Evolutionary conservation across 2,797 vertebrate species (phyloP), one percentile per base, ranked within the genome.

Genomic region (Tangara arthus): DNA sequence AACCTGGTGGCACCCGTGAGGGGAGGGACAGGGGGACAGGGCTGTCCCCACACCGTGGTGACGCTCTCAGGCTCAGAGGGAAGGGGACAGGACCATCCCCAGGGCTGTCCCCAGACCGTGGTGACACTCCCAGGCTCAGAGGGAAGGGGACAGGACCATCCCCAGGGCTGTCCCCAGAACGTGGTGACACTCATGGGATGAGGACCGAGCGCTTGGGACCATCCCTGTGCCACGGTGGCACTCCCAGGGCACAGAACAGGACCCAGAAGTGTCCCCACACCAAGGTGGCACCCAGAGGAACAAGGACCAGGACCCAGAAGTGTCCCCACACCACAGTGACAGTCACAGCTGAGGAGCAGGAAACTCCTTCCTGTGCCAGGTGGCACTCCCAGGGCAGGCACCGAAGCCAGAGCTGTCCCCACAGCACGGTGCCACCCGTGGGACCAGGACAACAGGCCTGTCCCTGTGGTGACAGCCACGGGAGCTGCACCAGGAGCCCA

Each of bases 1-100:
- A 4, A 0, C 0, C 3, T 14, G 65, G 79, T 32, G 65, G 7
- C 78, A 42, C 78, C 10, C 0, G 0, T 3, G 23, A 21, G 24
- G 23, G 8, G 23, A 71, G 10, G 13, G 4, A 4, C 13, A 34
- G 6, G 10, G 49, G 30, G 22, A 53, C 66, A 53, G 16, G 22
- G 11, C 46, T n/a, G 35, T 60, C 37, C 30, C 30, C 52, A 32
- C 3, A 19, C 19, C 19, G 3, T 32, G 50, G 30, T 55, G 30
- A 18, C 30, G n/a, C 30, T 52, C 30, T 2, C 12, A 8, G 30
- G 5, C 3, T 13, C 5, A 32, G 7, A 53, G 19, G 8, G 30
- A 32, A 32, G 19, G 52, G 6, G 30, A 53, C 52, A 53, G 11
- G 27, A 52, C 11, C 50, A 20, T 19, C 28, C 50, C 28, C 65